Evolutionary conservation across 2,888 invertebrate genomes (phyloP), one percentile per base, ranked within the genome.

Genomic region (Diplolepis rosae): DNA sequence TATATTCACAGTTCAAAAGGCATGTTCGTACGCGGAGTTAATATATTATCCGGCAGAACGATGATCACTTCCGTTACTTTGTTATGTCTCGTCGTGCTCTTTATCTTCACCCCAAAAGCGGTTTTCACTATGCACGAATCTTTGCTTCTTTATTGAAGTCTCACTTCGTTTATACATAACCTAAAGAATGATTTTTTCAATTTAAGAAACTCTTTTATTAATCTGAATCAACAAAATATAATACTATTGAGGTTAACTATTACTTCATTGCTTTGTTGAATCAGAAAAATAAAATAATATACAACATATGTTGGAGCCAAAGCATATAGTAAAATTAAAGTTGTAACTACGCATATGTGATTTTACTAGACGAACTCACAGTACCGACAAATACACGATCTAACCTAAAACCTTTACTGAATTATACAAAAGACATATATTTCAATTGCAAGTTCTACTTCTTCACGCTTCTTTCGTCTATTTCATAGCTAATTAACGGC

Each of bases 1-100:
- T 61, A 39, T 39, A 39, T 61, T 61, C 61, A 61, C 61, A 61
- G 61, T 61, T 61, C 61, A 61, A 35, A 61, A 61, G 61, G 61
- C 61, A 42, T 42, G n/a, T 61, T 61, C 61, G 50, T 42, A 61
- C 35, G 9, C 39, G 39, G 39, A n/a, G 24, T 42, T 61, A 30
- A 28, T 52, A 30, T 13, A 32, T 56, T 61, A 61, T 39, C 56
- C 56, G 61, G 39, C 24, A 35, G 39, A 61, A 61, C 22, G 15
- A 61, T 61, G 24, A 61, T 61, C 61, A 61, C 61, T 61, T 42
- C 39, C 39, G 24, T 61, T 35, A 54, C 54, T 54, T 56, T 56
- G n/a, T 35, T 22, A 48, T 48, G 48, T 48, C 22, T 48, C 18
- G 48, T 48, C 48, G 18, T 22, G 48, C 1, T 48, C 11, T 48